phyloP scores from a whole-genome alignment of 2,888 invertebrate genomes.

The Macaria notata region DNA sequence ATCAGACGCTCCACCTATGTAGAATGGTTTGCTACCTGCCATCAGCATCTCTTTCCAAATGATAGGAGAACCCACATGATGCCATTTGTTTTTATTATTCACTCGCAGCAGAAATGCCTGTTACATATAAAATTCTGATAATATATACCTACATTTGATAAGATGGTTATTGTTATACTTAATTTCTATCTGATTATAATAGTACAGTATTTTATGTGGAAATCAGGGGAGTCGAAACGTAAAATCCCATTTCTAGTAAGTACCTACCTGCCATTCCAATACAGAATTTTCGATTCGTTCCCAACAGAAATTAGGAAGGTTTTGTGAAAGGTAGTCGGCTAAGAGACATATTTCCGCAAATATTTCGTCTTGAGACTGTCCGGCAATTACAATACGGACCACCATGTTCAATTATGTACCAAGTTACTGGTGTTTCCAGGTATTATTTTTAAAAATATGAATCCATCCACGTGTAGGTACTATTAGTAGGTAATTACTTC shows the following conservation, averaged over 20 bases:
- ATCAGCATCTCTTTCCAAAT: conserved; percentile 84
- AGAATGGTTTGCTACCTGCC: conserved; percentile 77
- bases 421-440: no score
- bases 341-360: conserved; percentile 80
- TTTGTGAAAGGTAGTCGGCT: conserved; percentile 76
- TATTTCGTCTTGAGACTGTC: conserved; percentile 73
- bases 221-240: no score
- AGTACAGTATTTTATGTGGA: no score
- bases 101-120: conserved; percentile 76
- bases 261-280: conserved; percentile 76
- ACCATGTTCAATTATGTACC: conserved; percentile 51
- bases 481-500: no score
- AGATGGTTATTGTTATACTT: no score
- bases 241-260: no score
- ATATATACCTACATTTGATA: no score
- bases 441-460: no score
- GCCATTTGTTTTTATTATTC: conserved; percentile 81
- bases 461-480: no score
- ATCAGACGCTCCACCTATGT: conserved; percentile 82
- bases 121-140: no score
- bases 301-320: conserved; percentile 80
- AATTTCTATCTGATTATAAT: no score
- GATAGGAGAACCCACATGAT: conserved; percentile 77
- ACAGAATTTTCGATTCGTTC: conserved; percentile 70
- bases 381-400: conserved; percentile 79